Percentiles rank a stretch among this genome's conserved stretches.
Evolutionary conservation across 2,113 vertebrate species (phyloP).

Genomic region (Rattus rattus): DNA sequence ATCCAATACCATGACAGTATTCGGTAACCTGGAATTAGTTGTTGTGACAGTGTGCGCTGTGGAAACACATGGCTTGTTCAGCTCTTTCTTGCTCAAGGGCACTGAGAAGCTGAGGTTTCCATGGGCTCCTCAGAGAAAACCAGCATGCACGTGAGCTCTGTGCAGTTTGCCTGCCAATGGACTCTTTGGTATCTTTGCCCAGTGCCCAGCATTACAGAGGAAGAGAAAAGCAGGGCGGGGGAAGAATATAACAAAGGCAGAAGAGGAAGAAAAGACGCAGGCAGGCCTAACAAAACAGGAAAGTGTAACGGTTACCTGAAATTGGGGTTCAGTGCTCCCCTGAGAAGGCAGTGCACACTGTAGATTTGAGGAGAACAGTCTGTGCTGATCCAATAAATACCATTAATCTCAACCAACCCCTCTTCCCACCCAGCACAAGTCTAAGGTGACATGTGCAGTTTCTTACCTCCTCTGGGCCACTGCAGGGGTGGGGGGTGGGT

Average conservation of each 20-base stretch:
- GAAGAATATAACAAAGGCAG: background rate
- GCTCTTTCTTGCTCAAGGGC: slow-evolving; percentile 83
- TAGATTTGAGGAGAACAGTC: background rate
- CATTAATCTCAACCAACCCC: slow-evolving; percentile 20
- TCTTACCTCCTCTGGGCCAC: slow-evolving; percentile 37
- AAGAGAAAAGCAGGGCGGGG: background rate
- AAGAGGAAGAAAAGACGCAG: background rate
- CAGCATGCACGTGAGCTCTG: slow-evolving; percentile 59
- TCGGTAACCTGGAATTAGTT: slow-evolving; percentile 58
- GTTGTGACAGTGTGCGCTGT: slow-evolving; percentile 7
- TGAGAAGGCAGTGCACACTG: slow-evolving; percentile 46
- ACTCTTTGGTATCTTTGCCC: slow-evolving; percentile 74
- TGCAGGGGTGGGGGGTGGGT: background rate
- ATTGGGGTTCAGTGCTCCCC: slow-evolving; percentile 67
- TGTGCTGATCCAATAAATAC: slow-evolving; percentile 61
- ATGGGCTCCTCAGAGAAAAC: slow-evolving; percentile 48
- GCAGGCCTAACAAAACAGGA: background rate
- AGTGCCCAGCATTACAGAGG: slow-evolving; percentile 50
- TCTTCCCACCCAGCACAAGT: background rate
- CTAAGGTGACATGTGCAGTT: background rate
- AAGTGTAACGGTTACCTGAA: slow-evolving; percentile 44
- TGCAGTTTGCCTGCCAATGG: slow-evolving; percentile 72
- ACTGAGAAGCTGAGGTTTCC: slow-evolving; percentile 70
- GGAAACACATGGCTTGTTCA: slow-evolving; percentile 82
- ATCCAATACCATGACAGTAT: slow-evolving; percentile 82